Conservation (phyloP, 1,140 invertebrate genomes). For the Coenobita brevimanus region DNA sequence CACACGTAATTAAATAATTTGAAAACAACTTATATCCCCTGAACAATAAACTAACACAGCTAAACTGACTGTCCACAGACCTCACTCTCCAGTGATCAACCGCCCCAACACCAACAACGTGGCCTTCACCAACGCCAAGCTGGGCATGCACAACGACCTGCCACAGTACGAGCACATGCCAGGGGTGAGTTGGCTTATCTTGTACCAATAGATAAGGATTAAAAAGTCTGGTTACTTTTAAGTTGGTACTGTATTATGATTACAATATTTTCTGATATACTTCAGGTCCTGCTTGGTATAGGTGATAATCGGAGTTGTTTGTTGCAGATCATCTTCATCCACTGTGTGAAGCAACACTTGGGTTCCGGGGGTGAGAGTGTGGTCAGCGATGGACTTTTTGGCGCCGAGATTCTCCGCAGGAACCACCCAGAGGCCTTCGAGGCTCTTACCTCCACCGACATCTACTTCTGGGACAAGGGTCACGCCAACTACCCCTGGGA, state of each 20-base stretch:
- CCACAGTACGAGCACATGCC: conserved; percentile 84
- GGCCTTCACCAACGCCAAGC: conserved; percentile 80
- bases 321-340: conserved; percentile 77
- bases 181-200: conserved; percentile 76
- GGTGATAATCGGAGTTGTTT: too few species aligned
- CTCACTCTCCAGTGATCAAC: conserved; percentile 75
- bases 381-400: conserved; percentile 78
- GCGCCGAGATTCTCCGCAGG: conserved; percentile 77
- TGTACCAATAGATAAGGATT: too few species aligned
- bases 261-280: too few species aligned
- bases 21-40: background rate
- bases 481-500: conserved; percentile 62
- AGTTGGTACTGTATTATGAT: too few species aligned
- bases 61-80: conserved; percentile 3
- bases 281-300: too few species aligned
- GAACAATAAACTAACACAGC: background rate
- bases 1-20: background rate
- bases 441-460: conserved; percentile 75
- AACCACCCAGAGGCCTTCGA: conserved; percentile 77
- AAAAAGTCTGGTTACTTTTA: too few species aligned
- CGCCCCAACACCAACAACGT: conserved; percentile 81
- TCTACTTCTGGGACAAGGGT: conserved; percentile 75
- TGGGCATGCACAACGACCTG: conserved; percentile 82
- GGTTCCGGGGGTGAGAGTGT: conserved; percentile 79
- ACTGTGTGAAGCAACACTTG: conserved; percentile 80